Evolutionary conservation across 2,888 invertebrate species (phyloP).

Genomic region (Epinotia brunnichana): DNA sequence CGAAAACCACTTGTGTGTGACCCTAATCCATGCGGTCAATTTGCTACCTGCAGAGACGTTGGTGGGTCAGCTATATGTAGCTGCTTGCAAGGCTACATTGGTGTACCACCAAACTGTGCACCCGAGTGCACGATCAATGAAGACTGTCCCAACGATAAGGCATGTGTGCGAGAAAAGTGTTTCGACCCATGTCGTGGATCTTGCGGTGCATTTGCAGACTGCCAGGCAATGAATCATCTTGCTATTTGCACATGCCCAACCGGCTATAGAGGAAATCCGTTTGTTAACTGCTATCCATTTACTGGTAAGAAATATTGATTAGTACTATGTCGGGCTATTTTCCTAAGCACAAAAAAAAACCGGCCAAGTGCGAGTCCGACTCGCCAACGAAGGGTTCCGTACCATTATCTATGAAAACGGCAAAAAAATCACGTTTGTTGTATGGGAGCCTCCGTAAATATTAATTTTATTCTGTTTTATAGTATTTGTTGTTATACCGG

Average conservation of each 20-base stretch:
- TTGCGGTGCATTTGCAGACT: constrained; percentile 88
- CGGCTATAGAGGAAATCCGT: constrained; percentile 89
- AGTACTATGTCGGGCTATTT: neutral
- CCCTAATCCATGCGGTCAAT: constrained; percentile 88
- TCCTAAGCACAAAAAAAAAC: neutral
- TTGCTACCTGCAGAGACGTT: constrained; percentile 84
- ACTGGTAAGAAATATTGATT: constrained; percentile 57
- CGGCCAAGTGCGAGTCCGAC: no score
- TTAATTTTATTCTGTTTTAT: no score
- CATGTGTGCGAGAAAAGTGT: constrained; percentile 90
- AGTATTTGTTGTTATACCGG: no score
- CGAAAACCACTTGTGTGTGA: constrained; percentile 81
- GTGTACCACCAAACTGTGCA: constrained; percentile 88
- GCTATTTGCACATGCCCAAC: constrained; percentile 89
- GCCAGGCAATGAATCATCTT: constrained; percentile 88
- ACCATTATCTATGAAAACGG: no score
- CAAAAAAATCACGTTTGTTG: no score
- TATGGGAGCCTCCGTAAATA: no score
- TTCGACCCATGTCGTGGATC: constrained; percentile 88
- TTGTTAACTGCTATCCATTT: constrained; percentile 76
- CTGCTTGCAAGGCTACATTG: constrained; percentile 86
- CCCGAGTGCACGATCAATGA: constrained; percentile 91
- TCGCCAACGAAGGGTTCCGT: no score
- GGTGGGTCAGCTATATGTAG: constrained; percentile 83
- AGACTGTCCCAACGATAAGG: constrained; percentile 88